These are phyloP conservation scores for Amblyopsis hoosieri DNA, from an alignment of 2,797 vertebrate species.

Conservation along the genomic window DNA sequence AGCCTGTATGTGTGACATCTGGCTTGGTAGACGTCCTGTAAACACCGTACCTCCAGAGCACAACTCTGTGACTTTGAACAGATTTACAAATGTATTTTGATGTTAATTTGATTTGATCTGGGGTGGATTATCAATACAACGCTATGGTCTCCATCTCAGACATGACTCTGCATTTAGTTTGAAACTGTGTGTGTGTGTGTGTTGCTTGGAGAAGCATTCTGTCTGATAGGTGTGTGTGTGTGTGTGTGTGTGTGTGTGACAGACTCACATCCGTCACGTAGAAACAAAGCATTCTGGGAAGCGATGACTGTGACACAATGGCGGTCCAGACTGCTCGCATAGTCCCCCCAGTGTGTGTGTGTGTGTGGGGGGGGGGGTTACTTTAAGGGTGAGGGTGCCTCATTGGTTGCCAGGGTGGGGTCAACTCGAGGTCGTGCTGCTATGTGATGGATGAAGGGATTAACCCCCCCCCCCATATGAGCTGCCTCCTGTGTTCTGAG, in stretches of 20 bases:
- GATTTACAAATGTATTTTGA: no score
- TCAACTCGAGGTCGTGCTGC: slow-evolving; percentile 72
- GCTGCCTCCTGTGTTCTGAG: neutral
- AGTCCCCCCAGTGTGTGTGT: slow-evolving; percentile 38
- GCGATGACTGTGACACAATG: slow-evolving; percentile 67
- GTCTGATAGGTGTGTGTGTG: slow-evolving; percentile 17
- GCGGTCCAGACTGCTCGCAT: slow-evolving; percentile 60
- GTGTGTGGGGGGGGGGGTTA: slow-evolving; percentile 31
- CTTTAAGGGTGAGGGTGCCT: slow-evolving; percentile 65
- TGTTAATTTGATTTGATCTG: no score
- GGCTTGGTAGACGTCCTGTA: no score
- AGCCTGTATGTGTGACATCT: no score
- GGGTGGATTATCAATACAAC: no score
- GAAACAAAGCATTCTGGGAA: slow-evolving; percentile 66
- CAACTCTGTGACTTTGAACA: no score
- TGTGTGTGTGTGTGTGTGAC: slow-evolving; percentile 13
- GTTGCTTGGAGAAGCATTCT: slow-evolving; percentile 6
- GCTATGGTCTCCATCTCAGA: no score
- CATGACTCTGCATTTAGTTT: neutral
- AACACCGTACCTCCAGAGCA: no score
- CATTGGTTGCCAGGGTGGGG: slow-evolving; percentile 75
- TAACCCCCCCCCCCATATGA: slow-evolving; percentile 20
- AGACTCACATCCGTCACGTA: slow-evolving; percentile 70
- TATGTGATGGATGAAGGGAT: slow-evolving; percentile 80
- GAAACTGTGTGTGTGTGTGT: slow-evolving; percentile 22